These are phyloP conservation scores for Taenaris catops DNA, from an alignment of 2,888 invertebrate genomes.

Conservation along the genomic window DNA sequence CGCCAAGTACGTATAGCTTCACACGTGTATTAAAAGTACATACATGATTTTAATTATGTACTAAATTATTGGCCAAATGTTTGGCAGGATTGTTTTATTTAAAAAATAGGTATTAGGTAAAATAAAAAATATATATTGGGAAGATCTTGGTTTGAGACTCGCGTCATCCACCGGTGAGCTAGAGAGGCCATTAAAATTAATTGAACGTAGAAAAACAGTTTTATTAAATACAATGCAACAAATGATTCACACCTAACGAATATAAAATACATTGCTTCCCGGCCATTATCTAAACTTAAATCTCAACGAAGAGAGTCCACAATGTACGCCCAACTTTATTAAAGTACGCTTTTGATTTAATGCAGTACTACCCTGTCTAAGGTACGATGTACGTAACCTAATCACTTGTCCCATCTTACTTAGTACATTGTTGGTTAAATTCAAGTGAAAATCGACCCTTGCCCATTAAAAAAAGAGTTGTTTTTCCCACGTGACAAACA, in stretches of 20 bases:
- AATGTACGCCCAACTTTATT: slow-evolving; percentile 23
- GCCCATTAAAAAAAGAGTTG: slow-evolving; percentile 22
- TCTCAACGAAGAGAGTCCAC: slow-evolving; percentile 19
- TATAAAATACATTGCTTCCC: slow-evolving; percentile 23
- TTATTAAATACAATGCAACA: too few relatives aligned
- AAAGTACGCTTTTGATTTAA: slow-evolving; percentile 26
- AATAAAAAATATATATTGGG: too few relatives aligned
- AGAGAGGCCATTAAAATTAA: too few relatives aligned
- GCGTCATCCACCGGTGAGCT: too few relatives aligned
- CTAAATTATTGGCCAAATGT: too few relatives aligned
- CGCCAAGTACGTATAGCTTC: too few relatives aligned
- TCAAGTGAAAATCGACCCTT: slow-evolving; percentile 36
- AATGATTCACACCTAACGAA: slow-evolving; percentile 22
- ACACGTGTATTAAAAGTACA: too few relatives aligned
- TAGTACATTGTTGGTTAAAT: slow-evolving; percentile 49
- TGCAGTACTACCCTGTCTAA: slow-evolving; percentile 35
- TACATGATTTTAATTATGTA: too few relatives aligned
- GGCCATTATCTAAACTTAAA: slow-evolving; percentile 20
- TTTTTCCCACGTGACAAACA: slow-evolving; percentile 24
- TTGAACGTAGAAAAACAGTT: too few relatives aligned
- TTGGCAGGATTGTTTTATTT: too few relatives aligned
- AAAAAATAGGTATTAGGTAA: too few relatives aligned
- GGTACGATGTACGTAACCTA: slow-evolving; percentile 44
- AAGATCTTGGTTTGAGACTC: too few relatives aligned
- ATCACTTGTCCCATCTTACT: slow-evolving; percentile 63